phyloP scores from a whole-genome alignment of 2,797 vertebrate species.

The Tauraco hartlaubi region DNA sequence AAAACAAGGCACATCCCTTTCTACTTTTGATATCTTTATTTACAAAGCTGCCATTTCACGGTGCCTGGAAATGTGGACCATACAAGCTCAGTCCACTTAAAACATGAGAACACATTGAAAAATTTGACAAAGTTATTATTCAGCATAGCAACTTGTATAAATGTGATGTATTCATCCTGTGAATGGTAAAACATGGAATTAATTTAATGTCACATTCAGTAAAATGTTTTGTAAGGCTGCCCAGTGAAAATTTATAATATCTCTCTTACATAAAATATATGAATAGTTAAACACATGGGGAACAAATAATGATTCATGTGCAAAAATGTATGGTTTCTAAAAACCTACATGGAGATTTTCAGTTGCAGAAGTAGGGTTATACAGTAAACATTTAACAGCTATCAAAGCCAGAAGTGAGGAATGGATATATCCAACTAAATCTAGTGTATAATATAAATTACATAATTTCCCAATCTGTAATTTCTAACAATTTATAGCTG shows the following conservation, averaged over 20 bases:
- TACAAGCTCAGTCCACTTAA: background rate
- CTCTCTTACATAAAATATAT: background rate
- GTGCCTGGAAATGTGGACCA: background rate
- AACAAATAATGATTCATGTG: background rate
- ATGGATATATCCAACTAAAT: background rate
- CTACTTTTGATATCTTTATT: background rate
- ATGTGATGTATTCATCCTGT: background rate
- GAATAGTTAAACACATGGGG: background rate
- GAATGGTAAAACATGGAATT: background rate
- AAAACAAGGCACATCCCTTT: background rate
- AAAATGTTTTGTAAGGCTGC: background rate
- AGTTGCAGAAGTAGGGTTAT: background rate
- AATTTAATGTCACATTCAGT: background rate
- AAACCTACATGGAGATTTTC: background rate
- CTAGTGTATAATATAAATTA: background rate
- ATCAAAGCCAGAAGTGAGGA: background rate
- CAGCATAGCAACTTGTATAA: background rate
- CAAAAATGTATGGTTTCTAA: background rate
- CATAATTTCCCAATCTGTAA: background rate
- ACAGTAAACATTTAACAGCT: background rate
- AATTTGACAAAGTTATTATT: background rate
- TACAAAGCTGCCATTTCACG: background rate
- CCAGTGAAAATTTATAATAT: background rate
- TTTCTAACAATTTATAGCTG: background rate
- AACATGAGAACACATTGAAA: background rate